These are phyloP conservation scores for Cephus nigrinus DNA, from an alignment of 2,888 invertebrate species.

Conservation along the genomic window DNA sequence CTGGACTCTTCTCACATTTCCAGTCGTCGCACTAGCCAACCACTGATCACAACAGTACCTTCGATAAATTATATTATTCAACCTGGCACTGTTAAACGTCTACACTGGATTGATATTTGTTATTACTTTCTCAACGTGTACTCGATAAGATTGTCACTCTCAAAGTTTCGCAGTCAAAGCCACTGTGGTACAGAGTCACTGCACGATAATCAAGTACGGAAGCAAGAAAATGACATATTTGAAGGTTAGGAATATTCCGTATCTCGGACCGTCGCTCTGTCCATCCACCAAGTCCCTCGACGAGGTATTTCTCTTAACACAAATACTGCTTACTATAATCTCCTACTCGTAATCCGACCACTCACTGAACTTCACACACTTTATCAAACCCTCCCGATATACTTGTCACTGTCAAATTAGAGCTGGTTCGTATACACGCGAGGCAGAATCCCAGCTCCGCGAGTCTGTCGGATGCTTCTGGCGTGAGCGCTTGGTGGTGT, in stretches of 20 bases:
- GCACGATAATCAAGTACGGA: background rate
- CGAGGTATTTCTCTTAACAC: background rate
- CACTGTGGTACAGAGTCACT: background rate
- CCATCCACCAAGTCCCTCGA: background rate
- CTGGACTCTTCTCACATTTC: background rate
- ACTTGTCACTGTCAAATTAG: slow-evolving; percentile 25
- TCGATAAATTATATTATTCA: background rate
- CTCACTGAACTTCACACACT: slow-evolving; percentile 7
- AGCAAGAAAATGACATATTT: background rate
- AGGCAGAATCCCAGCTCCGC: slow-evolving; percentile 19
- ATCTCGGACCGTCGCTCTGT: slow-evolving; percentile 3
- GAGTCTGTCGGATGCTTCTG: slow-evolving; percentile 56
- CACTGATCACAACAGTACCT: background rate
- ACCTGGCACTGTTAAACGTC: background rate
- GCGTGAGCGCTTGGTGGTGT: slow-evolving; percentile 64
- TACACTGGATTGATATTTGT: background rate
- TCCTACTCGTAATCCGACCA: background rate
- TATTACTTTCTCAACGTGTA: background rate
- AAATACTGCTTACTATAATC: background rate
- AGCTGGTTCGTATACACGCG: slow-evolving; percentile 8
- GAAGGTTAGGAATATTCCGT: background rate
- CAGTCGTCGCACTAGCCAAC: background rate
- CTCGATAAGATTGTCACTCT: background rate
- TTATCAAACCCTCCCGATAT: slow-evolving; percentile 9
- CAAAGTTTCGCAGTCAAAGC: background rate